Evolutionary conservation across 2,797 vertebrate genomes (phyloP).

Genomic region (Gymnothorax javanicus): DNA sequence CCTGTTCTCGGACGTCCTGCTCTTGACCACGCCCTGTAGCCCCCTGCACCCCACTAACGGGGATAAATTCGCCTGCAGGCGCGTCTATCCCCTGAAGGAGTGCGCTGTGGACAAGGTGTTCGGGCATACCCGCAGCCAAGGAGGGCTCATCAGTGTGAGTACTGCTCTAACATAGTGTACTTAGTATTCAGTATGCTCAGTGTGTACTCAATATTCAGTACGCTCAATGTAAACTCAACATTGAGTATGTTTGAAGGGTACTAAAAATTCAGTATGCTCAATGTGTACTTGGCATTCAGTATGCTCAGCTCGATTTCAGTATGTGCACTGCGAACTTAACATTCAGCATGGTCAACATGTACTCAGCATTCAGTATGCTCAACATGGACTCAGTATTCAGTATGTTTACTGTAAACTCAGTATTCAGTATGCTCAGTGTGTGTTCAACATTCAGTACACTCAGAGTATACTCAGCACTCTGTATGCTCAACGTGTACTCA

Average conservation of each 20-base stretch:
- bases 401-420: too few species aligned
- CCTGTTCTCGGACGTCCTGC: slow-evolving; percentile 70
- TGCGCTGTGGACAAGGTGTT: slow-evolving; percentile 76
- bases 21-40: slow-evolving; percentile 61
- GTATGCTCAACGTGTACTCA: too few species aligned
- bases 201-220: background rate
- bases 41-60: slow-evolving; percentile 63
- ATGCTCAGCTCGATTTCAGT: too few species aligned
- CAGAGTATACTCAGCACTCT: too few species aligned
- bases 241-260: too few species aligned
- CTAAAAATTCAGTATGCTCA: too few species aligned
- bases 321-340: too few species aligned
- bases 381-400: background rate
- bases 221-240: too few species aligned
- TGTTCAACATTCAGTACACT: too few species aligned
- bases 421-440: too few species aligned
- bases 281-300: too few species aligned
- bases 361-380: background rate
- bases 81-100: slow-evolving; percentile 67
- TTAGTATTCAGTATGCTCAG: background rate
- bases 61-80: slow-evolving; percentile 70
- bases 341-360: too few species aligned
- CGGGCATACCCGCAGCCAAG: slow-evolving; percentile 75
- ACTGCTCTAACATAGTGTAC: background rate
- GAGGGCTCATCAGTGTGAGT: slow-evolving; percentile 73